These are phyloP conservation scores for Argyrosomus regius DNA, from an alignment of 2,797 vertebrate species.

Conservation along the genomic window DNA sequence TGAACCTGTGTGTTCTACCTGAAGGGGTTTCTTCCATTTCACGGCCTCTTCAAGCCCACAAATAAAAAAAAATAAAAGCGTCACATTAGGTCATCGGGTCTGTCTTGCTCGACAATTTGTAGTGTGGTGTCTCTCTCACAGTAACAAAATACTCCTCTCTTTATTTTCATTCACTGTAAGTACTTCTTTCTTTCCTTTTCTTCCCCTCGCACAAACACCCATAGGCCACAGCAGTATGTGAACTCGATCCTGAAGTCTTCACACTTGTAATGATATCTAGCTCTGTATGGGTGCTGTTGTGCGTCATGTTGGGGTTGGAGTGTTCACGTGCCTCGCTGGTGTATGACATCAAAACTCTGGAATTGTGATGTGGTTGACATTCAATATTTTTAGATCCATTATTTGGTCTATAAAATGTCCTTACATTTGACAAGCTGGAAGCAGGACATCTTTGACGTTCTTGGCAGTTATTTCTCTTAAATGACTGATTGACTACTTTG, in stretches of 20 bases:
- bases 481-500: not conserved
- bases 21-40: conserved; percentile 17
- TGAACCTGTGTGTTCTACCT: conserved; percentile 9
- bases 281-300: conserved; percentile 49
- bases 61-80: conserved; percentile 1
- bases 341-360: conserved; percentile 28
- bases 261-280: conserved; percentile 59
- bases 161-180: conserved; percentile 25
- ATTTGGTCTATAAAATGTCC: not conserved
- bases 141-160: conserved; percentile 37
- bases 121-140: conserved; percentile 7
- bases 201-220: conserved; percentile 32
- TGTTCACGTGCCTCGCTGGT: conserved; percentile 24
- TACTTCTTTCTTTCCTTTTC: conserved; percentile 7
- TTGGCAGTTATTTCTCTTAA: too few species aligned
- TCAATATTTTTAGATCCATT: not conserved
- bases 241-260: conserved; percentile 62
- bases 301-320: conserved; percentile 9
- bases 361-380: not conserved
- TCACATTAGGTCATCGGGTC: not conserved
- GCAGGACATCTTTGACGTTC: not conserved
- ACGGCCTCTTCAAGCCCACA: not conserved
- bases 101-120: conserved; percentile 6
- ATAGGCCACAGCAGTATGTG: conserved; percentile 28
- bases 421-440: not conserved